Percentiles rank a stretch among this genome's conserved stretches.
Evolutionary conservation across 2,888 invertebrate genomes (phyloP).

Genomic region (Synanthedon tipuliformis): DNA sequence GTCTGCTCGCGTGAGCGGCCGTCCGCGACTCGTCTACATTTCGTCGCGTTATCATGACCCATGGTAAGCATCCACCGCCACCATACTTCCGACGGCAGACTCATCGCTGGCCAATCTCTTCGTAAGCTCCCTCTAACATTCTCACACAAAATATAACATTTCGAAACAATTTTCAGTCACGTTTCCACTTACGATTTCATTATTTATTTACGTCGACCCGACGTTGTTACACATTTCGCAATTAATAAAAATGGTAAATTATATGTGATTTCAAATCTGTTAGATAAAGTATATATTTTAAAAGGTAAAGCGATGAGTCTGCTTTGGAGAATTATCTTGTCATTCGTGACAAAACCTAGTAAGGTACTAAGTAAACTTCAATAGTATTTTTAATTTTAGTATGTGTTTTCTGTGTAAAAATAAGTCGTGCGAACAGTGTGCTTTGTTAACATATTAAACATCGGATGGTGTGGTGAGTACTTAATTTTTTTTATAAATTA

Average conservation of each 20-base stretch:
- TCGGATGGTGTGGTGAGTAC: too few species aligned
- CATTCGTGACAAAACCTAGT: conserved; percentile 19
- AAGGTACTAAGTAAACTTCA: not conserved
- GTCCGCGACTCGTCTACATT: conserved; percentile 36
- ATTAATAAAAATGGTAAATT: not conserved
- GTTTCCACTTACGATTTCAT: conserved; percentile 32
- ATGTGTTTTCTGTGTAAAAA: too few species aligned
- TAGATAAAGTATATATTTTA: not conserved
- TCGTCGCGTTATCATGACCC: conserved; percentile 48
- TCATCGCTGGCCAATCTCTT: conserved; percentile 9
- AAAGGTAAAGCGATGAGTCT: conserved; percentile 2
- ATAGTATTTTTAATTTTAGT: too few species aligned
- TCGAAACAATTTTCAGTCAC: conserved; percentile 42
- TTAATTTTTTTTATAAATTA: too few species aligned
- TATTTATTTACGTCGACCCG: conserved; percentile 48
- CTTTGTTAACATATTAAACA: too few species aligned
- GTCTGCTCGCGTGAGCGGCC: conserved; percentile 61
- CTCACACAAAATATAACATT: conserved; percentile 6
- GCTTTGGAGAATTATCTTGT: conserved; percentile 9
- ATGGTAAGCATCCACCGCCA: conserved; percentile 50
- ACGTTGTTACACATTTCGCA: conserved; percentile 9
- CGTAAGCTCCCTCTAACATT: not conserved
- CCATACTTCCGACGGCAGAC: conserved; percentile 12
- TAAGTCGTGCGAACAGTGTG: not conserved
- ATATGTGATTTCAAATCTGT: not conserved